Percentiles rank a stretch among this genome's conserved stretches.
phyloP scores from a whole-genome alignment of 1,140 invertebrate species.

The Chrysomallon squamiferum region DNA sequence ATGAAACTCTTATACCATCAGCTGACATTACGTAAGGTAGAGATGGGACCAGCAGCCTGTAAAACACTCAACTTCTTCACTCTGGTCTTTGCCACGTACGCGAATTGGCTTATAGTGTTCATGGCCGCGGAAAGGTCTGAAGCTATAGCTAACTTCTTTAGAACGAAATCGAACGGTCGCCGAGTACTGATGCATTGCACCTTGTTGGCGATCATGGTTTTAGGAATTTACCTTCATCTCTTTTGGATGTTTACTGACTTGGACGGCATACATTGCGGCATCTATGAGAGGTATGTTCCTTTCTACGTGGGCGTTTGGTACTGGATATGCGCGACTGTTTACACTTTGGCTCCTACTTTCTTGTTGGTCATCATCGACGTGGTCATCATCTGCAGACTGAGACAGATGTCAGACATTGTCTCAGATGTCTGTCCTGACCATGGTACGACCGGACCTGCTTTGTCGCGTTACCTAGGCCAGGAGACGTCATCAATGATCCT shows the following conservation, averaged over 20 bases:
- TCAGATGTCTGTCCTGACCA: neutral
- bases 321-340: neutral
- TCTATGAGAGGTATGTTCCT: neutral
- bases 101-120: slow-evolving; percentile 2
- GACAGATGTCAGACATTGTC: neutral
- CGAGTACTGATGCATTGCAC: neutral
- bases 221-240: neutral
- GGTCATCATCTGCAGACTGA: neutral
- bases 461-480: neutral
- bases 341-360: neutral
- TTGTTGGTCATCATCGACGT: neutral
- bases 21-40: neutral
- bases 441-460: neutral
- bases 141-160: neutral
- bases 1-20: neutral
- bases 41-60: neutral
- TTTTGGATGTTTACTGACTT: neutral
- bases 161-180: neutral
- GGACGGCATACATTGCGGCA: slow-evolving; percentile 3
- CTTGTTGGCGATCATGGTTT: neutral
- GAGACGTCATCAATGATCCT: neutral
- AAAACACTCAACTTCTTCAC: neutral
- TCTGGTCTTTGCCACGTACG: neutral
- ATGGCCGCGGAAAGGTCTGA: neutral
- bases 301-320: slow-evolving; percentile 1